Conservation (phyloP, 2,888 invertebrate species). For the Agrochola circellaris region DNA sequence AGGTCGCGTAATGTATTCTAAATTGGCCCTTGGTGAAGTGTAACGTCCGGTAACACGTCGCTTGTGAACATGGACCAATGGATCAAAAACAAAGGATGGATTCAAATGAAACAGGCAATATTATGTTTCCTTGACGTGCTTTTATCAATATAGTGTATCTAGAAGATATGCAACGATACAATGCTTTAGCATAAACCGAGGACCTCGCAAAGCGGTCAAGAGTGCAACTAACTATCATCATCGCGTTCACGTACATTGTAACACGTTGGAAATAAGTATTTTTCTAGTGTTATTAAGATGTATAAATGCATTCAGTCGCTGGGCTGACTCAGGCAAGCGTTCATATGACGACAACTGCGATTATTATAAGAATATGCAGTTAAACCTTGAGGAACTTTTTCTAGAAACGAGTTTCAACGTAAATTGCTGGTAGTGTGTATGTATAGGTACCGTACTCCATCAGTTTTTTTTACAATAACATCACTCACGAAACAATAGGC, state of each 20-base stretch:
- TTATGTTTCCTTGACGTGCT: conserved; percentile 45
- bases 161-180: conserved; percentile 41
- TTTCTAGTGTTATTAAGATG: conserved; percentile 54
- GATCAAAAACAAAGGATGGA: conserved; percentile 4
- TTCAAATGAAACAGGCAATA: conserved; percentile 24
- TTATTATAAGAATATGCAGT: conserved; percentile 57
- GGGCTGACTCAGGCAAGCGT: conserved; percentile 32
- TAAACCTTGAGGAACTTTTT: conserved; percentile 68
- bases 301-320: conserved; percentile 45
- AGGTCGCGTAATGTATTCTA: conserved; percentile 59
- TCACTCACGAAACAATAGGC: conserved; percentile 70
- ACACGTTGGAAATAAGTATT: conserved; percentile 30
- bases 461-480: conserved; percentile 72
- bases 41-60: conserved; percentile 16
- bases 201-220: conserved; percentile 42
- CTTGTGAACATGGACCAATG: background rate
- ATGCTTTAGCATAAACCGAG: conserved; percentile 30
- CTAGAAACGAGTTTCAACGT: conserved; percentile 67
- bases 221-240: conserved; percentile 16
- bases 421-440: conserved; percentile 54
- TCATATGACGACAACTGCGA: conserved; percentile 40
- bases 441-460: conserved; percentile 60
- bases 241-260: conserved; percentile 11
- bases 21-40: conserved; percentile 34
- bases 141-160: conserved; percentile 42